These are phyloP conservation scores for Tridacna crocea DNA, from an alignment of 2,888 invertebrate species.

Conservation along the genomic window DNA sequence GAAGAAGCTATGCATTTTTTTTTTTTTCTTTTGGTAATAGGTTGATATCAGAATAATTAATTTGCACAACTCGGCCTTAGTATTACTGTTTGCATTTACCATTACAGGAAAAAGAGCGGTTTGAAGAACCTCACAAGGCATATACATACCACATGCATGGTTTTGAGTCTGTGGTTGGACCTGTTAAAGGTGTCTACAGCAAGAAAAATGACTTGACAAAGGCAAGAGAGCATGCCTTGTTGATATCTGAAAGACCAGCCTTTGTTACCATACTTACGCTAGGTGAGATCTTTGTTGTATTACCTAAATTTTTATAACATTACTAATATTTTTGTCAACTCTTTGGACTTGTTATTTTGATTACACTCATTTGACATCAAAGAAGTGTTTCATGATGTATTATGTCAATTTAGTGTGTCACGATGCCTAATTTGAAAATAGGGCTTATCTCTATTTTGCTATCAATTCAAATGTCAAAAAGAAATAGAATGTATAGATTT, in stretches of 20 bases:
- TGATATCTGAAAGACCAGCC: conserved; percentile 93
- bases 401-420: too few relatives aligned
- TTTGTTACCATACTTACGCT: conserved; percentile 95
- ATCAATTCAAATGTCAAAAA: not conserved
- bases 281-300: conserved; percentile 80
- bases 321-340: too few relatives aligned
- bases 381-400: too few relatives aligned
- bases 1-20: too few relatives aligned
- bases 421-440: too few relatives aligned
- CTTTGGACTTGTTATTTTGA: too few relatives aligned
- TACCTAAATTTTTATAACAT: too few relatives aligned
- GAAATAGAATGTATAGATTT: too few relatives aligned
- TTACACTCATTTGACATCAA: too few relatives aligned
- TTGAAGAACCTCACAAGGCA: conserved; percentile 94
- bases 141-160: conserved; percentile 95
- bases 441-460: not conserved
- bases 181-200: conserved; percentile 91
- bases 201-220: conserved; percentile 85
- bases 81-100: too few relatives aligned
- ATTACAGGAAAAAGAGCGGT: conserved; percentile 90
- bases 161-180: conserved; percentile 93
- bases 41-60: too few relatives aligned
- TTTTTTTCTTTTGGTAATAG: not conserved
- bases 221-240: conserved; percentile 93
- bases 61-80: too few relatives aligned